Percentiles rank a stretch among this genome's conserved stretches.
Evolutionary conservation across 2,113 vertebrate genomes (phyloP).

Genomic region (Cyrtonyx montezumae): DNA sequence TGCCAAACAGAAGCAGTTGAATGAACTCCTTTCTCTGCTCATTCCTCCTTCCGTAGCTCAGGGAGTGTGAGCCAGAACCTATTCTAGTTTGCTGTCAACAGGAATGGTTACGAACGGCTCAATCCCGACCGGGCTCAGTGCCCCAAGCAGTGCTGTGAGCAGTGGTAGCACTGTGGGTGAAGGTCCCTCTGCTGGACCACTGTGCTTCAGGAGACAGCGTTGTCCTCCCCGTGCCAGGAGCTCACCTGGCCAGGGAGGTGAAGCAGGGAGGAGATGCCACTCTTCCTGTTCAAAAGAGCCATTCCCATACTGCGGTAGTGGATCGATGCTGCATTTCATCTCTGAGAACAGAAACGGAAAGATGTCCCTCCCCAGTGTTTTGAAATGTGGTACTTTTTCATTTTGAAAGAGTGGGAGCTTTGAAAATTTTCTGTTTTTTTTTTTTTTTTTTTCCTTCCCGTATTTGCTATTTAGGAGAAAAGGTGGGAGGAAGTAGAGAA

Average conservation of each 20-base stretch:
- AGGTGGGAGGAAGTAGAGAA: constrained; percentile 57
- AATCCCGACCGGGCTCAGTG: constrained; percentile 46
- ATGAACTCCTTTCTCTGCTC: constrained; percentile 69
- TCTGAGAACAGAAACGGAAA: background rate
- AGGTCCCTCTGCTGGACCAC: background rate
- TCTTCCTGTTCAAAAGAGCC: background rate
- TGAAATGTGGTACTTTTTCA: background rate
- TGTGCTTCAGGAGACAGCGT: background rate
- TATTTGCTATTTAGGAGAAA: constrained; percentile 60
- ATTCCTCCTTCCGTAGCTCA: constrained; percentile 65
- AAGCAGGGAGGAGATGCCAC: background rate
- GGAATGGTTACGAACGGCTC: constrained; percentile 51
- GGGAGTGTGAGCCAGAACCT: constrained; percentile 71
- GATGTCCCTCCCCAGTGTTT: constrained; percentile 31
- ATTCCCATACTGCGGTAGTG: background rate
- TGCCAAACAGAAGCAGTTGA: constrained; percentile 70
- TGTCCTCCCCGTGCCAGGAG: background rate
- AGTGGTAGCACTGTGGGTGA: background rate
- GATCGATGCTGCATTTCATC: background rate
- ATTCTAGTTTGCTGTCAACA: constrained; percentile 72
- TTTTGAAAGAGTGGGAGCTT: constrained; percentile 39
- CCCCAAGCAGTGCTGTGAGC: constrained; percentile 34
- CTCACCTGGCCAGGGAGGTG: background rate
- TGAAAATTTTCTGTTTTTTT: constrained; percentile 22
- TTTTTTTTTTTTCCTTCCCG: background rate